Evolutionary conservation across 2,113 vertebrate genomes (phyloP).

Genomic region (Numenius arquata): DNA sequence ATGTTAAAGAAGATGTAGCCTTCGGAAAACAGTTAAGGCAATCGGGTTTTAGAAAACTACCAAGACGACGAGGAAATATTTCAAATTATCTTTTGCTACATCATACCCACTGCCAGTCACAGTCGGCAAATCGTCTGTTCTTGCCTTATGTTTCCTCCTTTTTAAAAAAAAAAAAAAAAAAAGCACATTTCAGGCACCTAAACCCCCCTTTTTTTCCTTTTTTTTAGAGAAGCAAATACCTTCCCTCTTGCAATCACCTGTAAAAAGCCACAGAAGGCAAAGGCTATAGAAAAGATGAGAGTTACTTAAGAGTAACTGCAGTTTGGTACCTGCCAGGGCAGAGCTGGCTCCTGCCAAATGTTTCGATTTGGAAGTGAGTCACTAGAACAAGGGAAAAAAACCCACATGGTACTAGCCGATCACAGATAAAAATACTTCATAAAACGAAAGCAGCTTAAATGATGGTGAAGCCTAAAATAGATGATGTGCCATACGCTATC

Average conservation of each 20-base stretch:
- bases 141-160: background rate
- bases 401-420: background rate
- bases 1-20: background rate
- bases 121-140: background rate
- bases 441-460: background rate
- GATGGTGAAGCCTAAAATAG: background rate
- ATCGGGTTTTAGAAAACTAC: background rate
- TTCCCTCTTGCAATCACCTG: background rate
- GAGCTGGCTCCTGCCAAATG: background rate
- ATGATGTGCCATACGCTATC: rapidly evolving
- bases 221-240: background rate
- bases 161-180: background rate
- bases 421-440: background rate
- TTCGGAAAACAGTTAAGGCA: background rate
- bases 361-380: background rate
- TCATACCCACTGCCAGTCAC: background rate
- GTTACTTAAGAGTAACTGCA: background rate
- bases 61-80: background rate
- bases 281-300: background rate
- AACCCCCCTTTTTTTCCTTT: rapidly evolving
- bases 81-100: background rate
- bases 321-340: background rate
- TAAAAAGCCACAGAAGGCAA: background rate
- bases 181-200: background rate
- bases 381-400: background rate